These are phyloP conservation scores for Ceraclea dissimilis DNA, from an alignment of 2,888 invertebrate species.

Conservation along the genomic window DNA sequence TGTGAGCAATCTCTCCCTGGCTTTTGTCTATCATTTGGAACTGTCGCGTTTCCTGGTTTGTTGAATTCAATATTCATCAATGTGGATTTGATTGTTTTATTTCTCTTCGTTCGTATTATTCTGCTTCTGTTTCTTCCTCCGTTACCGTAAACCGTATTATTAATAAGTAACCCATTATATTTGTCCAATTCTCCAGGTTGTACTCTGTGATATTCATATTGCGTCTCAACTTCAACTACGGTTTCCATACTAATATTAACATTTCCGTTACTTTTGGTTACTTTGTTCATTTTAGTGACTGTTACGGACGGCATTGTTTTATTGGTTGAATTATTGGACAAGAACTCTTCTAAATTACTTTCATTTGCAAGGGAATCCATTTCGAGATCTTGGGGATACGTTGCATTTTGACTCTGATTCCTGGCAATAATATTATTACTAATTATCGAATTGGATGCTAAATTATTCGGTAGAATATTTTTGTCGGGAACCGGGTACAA, in stretches of 20 bases:
- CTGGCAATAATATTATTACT: too few species aligned
- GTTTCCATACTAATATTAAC: neutral
- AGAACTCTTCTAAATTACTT: neutral
- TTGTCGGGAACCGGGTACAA: too few species aligned
- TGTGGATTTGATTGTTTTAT: neutral
- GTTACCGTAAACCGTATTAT: neutral
- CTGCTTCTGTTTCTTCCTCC: neutral
- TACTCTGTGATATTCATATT: neutral
- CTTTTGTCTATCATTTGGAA: neutral
- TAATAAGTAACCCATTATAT: neutral
- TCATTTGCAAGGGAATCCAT: neutral
- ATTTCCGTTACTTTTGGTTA: neutral
- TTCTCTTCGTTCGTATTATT: neutral
- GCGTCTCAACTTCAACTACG: neutral
- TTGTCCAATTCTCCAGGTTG: neutral
- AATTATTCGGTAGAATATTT: too few species aligned
- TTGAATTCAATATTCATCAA: neutral
- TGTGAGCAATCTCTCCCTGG: neutral
- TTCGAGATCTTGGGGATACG: neutral
- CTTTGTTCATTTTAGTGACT: neutral
- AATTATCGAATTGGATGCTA: too few species aligned
- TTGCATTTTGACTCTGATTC: neutral
- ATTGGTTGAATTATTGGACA: neutral
- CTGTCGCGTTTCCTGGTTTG: neutral
- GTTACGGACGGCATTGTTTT: neutral